Base-by-base conservation (phyloP, 2,888 invertebrate genomes). In the Sesia bembeciformis region DNA sequence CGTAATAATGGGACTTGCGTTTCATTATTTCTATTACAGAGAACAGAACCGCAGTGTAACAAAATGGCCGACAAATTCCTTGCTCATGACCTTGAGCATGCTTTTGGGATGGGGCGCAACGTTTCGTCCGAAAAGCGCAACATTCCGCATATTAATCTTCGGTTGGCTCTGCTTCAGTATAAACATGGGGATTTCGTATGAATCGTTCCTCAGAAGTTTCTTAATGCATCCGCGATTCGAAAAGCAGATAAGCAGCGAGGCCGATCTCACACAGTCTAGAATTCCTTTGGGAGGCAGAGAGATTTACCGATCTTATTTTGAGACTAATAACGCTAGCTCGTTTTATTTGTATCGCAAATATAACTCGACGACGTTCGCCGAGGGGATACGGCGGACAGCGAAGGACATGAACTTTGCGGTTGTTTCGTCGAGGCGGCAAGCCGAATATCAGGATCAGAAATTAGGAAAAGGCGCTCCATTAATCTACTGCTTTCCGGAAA, bases 221-320 rank as follows among this genome's bases (percentile, higher is more conserved):
- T 67, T 90, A 76, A 89, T 90, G 82, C 87, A 90, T 62, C 90
- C 90, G 59, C 78, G 89, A 69, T 90, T 81, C 67, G 86, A 84
- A 66, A 89, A 83, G 72, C 90, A 90, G 79, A 87, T 90, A 77
- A 80, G 80, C 60, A 81, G 68, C 58, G 85, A 85, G 68, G 63
- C 72, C 58, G 87, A 88, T 75, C 76, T 90, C 62, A 81, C 89
- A 67, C 74, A 73, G 71, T 86, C 83, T 59, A 67, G 76, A 61
- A 81, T 89, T 65, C 76, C 80, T 61, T 62, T 90, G 69, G 89
- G 88, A 68, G 90, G 90, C 59, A 78, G 87, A 63, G 81, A 80
- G 79, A 83, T 84, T 79, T 88, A 89, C 77, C 81, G 81, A 66
- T 75, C 80, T 75, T 85, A 88, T 82, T 90, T 90, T 72, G 78